Base-by-base conservation (phyloP, 1,140 invertebrate genomes). In the Halyomorpha halys region DNA sequence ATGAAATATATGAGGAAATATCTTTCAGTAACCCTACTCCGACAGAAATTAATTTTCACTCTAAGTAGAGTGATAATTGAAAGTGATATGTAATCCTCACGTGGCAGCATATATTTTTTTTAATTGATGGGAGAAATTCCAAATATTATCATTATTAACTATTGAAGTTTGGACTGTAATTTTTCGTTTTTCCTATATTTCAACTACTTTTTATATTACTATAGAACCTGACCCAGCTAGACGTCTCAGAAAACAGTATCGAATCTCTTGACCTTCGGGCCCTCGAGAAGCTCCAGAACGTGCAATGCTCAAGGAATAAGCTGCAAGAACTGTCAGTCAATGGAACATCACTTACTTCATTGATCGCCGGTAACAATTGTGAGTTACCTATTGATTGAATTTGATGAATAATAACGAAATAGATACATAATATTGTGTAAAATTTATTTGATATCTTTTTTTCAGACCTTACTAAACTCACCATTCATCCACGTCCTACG, bases 181-280 rank as follows among this genome's bases (percentile, higher is more conserved):
- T n/a, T n/a, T n/a, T n/a, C n/a, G n/a, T n/a, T n/a, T n/a, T n/a
- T 30, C 27, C 27, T 30, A 30, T 39, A 39, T 39, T 13, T 39
- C 1, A 1, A 11, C 6, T 6, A 39, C 18, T 25, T 25, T 21
- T 56, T 21, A n/a, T 11, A 11, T 23, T 23, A 27, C 73, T 77
- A 21, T 72, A 86, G 84, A 83, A 83, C 73, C 72, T 86, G 63
- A 84, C 83, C 45, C 82, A 87, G 69, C 74, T 89, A 69, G 86
- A 89, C 71, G 83, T 89, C n/a, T 86, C 85, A 72, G 86, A 88
- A 74, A 89, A 89, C 72, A 82, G 77, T 71, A 87, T 88, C 67
- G 85, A 86, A 73, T 82, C 81, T 69, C 76, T 89, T 70, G 86
- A 89, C 71, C 74, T 89, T 63, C 81, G 82, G 65, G 85, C 85